Percentiles rank a stretch among this genome's conserved stretches.
Conservation (phyloP, 2,888 invertebrate genomes). For the Mermis nigrescens region DNA sequence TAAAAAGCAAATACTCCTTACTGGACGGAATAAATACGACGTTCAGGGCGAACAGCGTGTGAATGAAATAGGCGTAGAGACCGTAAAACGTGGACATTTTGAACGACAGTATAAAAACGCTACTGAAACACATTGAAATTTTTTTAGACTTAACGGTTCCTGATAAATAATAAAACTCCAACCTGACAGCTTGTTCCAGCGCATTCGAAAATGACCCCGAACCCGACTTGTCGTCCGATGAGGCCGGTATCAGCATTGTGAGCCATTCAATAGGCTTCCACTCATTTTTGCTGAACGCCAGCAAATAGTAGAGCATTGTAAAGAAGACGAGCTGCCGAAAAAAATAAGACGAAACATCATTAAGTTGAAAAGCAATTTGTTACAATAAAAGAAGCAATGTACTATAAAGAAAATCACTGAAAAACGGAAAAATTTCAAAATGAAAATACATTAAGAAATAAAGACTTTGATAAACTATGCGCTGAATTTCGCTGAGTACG, state of each 20-base stretch:
- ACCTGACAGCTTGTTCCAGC: conserved; percentile 39
- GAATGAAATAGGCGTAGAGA: conserved; percentile 90
- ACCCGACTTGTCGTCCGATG: neutral
- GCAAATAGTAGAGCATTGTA: conserved; percentile 80
- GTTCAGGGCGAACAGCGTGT: conserved; percentile 74
- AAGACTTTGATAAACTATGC: no score
- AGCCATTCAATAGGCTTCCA: conserved; percentile 75
- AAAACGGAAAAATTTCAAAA: conserved; percentile 3
- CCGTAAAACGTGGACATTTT: conserved; percentile 94
- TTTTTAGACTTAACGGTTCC: no score
- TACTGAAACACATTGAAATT: conserved; percentile 48
- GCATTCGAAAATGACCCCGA: conserved; percentile 27
- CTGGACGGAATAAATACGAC: conserved; percentile 85
- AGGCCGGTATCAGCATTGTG: conserved; percentile 4
- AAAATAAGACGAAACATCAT: conserved; percentile 1
- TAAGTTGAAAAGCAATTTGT: neutral
- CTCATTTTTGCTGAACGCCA: conserved; percentile 60
- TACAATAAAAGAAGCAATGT: conserved; percentile 3
- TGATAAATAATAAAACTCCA: conserved; percentile 12
- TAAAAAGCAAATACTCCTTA: conserved; percentile 30
- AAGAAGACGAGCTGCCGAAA: conserved; percentile 67
- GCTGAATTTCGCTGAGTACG: no score
- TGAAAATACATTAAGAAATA: neutral
- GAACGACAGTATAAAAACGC: conserved; percentile 82
- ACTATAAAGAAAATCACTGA: neutral